Evolutionary conservation across 2,888 invertebrate genomes (phyloP).

Genomic region (Melanostoma mellinum): DNA sequence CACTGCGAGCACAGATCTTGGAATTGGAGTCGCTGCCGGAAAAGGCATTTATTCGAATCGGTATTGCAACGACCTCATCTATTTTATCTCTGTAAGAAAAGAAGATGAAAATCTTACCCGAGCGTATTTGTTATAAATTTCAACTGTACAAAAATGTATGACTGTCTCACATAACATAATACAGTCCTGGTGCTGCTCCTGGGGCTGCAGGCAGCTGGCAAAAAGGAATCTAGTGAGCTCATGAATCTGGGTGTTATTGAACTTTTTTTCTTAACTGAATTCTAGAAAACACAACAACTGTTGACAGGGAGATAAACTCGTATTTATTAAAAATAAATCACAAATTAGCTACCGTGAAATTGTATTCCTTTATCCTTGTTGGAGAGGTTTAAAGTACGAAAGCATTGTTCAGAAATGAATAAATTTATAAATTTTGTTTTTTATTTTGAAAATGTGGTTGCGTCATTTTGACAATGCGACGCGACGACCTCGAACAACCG

Average conservation of each 20-base stretch:
- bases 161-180: conserved; percentile 44
- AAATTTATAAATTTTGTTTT: too few species aligned
- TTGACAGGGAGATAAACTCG: conserved; percentile 37
- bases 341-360: conserved; percentile 71
- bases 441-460: too few species aligned
- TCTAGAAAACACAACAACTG: conserved; percentile 1
- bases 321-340: conserved; percentile 68
- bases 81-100: conserved; percentile 36
- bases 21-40: background rate
- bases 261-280: background rate
- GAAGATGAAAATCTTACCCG: conserved; percentile 34
- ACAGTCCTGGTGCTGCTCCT: background rate
- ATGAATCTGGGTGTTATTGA: conserved; percentile 40
- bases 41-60: background rate
- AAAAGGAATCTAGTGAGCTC: background rate
- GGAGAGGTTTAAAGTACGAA: too few species aligned
- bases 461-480: too few species aligned
- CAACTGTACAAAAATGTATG: conserved; percentile 25
- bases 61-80: conserved; percentile 27
- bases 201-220: conserved; percentile 13
- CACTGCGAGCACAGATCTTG: background rate
- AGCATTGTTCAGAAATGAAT: too few species aligned
- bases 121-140: conserved; percentile 53
- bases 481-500: too few species aligned
- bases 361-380: conserved; percentile 32